These are phyloP conservation scores for Anniella stebbinsi DNA, from an alignment of 2,797 vertebrate species.

Conservation along the genomic window DNA sequence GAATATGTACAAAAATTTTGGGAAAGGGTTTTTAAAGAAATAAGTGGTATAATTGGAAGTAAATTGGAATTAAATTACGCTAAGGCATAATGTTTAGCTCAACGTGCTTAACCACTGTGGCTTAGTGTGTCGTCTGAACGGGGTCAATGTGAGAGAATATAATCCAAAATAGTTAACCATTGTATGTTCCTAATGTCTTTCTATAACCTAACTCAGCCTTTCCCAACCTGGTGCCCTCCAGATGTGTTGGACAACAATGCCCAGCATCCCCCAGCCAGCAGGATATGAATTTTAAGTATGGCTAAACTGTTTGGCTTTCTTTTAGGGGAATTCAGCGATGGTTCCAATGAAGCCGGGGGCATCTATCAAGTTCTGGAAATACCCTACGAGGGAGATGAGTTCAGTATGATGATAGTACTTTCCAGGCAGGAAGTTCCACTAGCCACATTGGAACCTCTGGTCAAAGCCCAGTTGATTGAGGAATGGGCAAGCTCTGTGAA, in stretches of 20 bases:
- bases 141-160: neutral
- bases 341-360: constrained; percentile 95
- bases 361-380: constrained; percentile 98
- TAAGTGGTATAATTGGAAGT: no score
- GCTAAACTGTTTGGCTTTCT: neutral
- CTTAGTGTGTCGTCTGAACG: no score
- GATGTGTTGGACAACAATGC: no score
- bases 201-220: neutral
- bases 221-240: no score
- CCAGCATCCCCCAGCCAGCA: neutral
- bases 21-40: no score
- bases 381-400: constrained; percentile 93
- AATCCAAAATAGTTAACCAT: neutral
- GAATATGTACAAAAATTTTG: no score
- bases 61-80: no score
- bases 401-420: constrained; percentile 95
- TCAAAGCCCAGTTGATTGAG: constrained; percentile 92
- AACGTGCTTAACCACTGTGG: no score
- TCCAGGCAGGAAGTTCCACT: constrained; percentile 96
- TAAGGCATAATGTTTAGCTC: no score
- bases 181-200: neutral
- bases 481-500: constrained; percentile 98
- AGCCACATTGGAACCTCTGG: constrained; percentile 90
- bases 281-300: neutral
- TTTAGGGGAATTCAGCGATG: constrained; percentile 97